These are phyloP conservation scores for Alouatta palliata DNA, from an alignment of 2,113 vertebrate species.

Conservation along the genomic window DNA sequence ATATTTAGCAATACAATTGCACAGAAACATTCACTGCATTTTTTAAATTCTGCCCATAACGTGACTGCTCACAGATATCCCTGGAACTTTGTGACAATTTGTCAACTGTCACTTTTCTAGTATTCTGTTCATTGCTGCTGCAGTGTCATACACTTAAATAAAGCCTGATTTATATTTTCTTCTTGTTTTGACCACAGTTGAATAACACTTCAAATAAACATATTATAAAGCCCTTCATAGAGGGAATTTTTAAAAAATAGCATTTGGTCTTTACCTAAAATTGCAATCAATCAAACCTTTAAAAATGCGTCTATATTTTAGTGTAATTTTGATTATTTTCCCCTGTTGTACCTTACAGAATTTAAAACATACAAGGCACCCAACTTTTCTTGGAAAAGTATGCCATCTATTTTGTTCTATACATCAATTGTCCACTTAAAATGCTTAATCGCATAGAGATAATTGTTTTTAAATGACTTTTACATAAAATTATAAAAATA, in stretches of 20 bases:
- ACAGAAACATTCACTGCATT: not conserved
- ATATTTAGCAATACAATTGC: not conserved
- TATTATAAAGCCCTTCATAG: slow-evolving; percentile 68
- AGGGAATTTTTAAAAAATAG: slow-evolving; percentile 24
- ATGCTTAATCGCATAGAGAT: not conserved
- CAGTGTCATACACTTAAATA: not conserved
- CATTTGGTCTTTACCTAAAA: slow-evolving; percentile 75
- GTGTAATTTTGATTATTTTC: slow-evolving; percentile 74
- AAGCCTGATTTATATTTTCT: not conserved
- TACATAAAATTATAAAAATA: slow-evolving; percentile 10
- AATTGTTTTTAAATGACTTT: slow-evolving; percentile 25
- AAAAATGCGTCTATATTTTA: slow-evolving; percentile 75
- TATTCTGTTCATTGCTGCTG: not conserved
- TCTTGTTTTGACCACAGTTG: slow-evolving; percentile 65
- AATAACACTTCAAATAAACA: slow-evolving; percentile 61
- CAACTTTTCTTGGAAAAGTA: not conserved
- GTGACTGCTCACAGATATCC: not conserved
- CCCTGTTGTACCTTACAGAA: slow-evolving; percentile 60
- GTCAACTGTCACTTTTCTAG: slow-evolving; percentile 54
- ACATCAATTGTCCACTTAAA: not conserved
- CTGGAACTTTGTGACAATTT: slow-evolving; percentile 8
- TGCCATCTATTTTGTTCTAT: not conserved
- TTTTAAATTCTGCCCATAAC: slow-evolving; percentile 49
- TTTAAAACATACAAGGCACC: not conserved
- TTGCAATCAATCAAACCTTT: slow-evolving; percentile 75